Conservation (phyloP, 92 coral and sea anemone genomes). For the Zoanthus sociatus region DNA sequence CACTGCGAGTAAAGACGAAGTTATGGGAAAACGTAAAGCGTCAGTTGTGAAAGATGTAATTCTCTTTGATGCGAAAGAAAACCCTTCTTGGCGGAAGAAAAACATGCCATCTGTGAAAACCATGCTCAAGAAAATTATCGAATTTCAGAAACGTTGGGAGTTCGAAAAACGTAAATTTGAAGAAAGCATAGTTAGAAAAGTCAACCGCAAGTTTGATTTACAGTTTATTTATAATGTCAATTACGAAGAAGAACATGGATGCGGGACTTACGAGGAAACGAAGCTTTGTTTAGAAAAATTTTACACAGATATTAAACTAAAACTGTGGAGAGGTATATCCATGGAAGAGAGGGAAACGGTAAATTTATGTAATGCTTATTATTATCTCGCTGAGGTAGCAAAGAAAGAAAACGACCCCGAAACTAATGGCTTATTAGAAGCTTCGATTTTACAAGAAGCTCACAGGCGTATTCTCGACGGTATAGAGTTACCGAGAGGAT, state of each 20-base stretch:
- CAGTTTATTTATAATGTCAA: slow-evolving; percentile 40
- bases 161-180: background rate
- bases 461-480: slow-evolving; percentile 48
- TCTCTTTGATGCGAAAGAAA: slow-evolving; percentile 39
- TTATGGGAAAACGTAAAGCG: background rate
- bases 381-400: slow-evolving; percentile 35
- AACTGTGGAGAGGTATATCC: slow-evolving; percentile 31
- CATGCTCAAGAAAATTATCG: slow-evolving; percentile 45
- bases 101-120: slow-evolving; percentile 1
- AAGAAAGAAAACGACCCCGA: background rate
- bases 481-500: background rate
- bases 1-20: background rate
- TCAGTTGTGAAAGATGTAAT: slow-evolving; percentile 17
- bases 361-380: slow-evolving; percentile 69
- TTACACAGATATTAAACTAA: background rate
- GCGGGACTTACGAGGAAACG: slow-evolving; percentile 19
- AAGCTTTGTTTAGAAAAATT: slow-evolving; percentile 21
- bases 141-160: slow-evolving; percentile 29
- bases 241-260: slow-evolving; percentile 48
- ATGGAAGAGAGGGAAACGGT: slow-evolving; percentile 79
- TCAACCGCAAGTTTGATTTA: background rate
- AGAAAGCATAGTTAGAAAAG: background rate
- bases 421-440: slow-evolving; percentile 30
- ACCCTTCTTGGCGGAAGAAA: slow-evolving; percentile 48
- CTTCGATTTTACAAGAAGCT: slow-evolving; percentile 13